Percentiles rank a stretch among this genome's conserved stretches.
These are phyloP conservation scores for Heliconius ismenius DNA, from an alignment of 2,888 invertebrate species.

Conservation along the genomic window DNA sequence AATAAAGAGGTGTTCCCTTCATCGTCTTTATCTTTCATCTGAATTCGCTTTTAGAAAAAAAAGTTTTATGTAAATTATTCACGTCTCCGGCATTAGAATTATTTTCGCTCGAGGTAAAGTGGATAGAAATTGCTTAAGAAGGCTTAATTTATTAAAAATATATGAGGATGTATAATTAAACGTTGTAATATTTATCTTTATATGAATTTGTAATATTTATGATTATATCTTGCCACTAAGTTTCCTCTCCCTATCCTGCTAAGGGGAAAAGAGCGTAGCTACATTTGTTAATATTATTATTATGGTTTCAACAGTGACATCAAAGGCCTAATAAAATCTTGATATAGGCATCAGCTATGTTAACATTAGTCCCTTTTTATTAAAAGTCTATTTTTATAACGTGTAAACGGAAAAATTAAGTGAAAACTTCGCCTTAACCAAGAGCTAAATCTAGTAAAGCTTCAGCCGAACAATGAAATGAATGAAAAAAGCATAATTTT, in stretches of 20 bases:
- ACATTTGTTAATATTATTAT: too few species aligned
- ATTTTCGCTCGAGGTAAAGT: slow-evolving; percentile 41
- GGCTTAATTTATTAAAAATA: slow-evolving; percentile 15
- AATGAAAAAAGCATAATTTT: slow-evolving; percentile 3
- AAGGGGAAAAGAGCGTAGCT: too few species aligned
- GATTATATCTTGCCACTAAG: too few species aligned
- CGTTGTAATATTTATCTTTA: background rate
- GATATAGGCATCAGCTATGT: background rate
- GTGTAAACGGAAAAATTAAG: background rate
- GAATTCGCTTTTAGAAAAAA: slow-evolving; percentile 38
- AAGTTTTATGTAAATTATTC: slow-evolving; percentile 47
- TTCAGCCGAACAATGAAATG: background rate
- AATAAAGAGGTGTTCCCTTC: slow-evolving; percentile 45
- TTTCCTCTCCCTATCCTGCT: too few species aligned
- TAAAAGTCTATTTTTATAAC: background rate
- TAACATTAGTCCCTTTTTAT: background rate
- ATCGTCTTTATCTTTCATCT: slow-evolving; percentile 45
- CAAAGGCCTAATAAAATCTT: background rate
- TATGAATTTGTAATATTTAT: too few species aligned
- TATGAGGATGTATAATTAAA: background rate
- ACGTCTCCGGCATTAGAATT: slow-evolving; percentile 40
- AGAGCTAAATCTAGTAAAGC: background rate
- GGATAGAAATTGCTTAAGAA: slow-evolving; percentile 48
- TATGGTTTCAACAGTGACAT: too few species aligned
- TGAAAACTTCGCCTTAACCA: background rate